These are phyloP conservation scores for Neodiprion pinetum DNA, from an alignment of 1,140 invertebrate species.

Conservation along the genomic window DNA sequence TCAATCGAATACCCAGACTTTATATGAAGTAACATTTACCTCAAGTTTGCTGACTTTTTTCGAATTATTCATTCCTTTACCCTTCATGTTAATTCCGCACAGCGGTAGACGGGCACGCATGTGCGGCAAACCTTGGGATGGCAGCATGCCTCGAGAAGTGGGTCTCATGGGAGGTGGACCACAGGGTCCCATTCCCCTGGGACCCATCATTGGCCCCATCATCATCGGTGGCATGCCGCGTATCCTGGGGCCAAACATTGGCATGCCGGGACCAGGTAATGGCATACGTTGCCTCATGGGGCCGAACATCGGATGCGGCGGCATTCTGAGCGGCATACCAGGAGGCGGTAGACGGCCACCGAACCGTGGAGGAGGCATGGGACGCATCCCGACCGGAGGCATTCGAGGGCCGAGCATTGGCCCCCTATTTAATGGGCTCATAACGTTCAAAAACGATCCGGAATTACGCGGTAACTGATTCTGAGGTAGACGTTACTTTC, in stretches of 20 bases:
- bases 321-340: slow-evolving; percentile 39
- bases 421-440: slow-evolving; percentile 43
- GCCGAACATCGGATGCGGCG: slow-evolving; percentile 36
- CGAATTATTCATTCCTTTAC: slow-evolving; percentile 38
- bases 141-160: slow-evolving; percentile 37
- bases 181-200: slow-evolving; percentile 40
- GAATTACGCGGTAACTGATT: neutral
- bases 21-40: slow-evolving; percentile 31
- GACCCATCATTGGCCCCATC: slow-evolving; percentile 40
- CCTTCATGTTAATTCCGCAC: slow-evolving; percentile 38
- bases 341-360: slow-evolving; percentile 37
- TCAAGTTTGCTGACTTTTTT: slow-evolving; percentile 49
- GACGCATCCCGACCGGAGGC: slow-evolving; percentile 39
- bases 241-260: slow-evolving; percentile 41
- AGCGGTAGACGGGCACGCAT: slow-evolving; percentile 45
- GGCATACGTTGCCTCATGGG: slow-evolving; percentile 41
- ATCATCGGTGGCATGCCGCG: slow-evolving; percentile 39
- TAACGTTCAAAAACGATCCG: too few relatives aligned
- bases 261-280: slow-evolving; percentile 34
- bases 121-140: slow-evolving; percentile 39
- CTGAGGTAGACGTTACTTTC: slow-evolving; percentile 39
- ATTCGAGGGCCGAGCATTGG: slow-evolving; percentile 41
- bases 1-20: too few relatives aligned
- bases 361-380: slow-evolving; percentile 42
- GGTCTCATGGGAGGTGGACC: slow-evolving; percentile 41